These are phyloP conservation scores for Apodemus agrarius DNA, from an alignment of 2,797 vertebrate species.

Conservation along the genomic window DNA sequence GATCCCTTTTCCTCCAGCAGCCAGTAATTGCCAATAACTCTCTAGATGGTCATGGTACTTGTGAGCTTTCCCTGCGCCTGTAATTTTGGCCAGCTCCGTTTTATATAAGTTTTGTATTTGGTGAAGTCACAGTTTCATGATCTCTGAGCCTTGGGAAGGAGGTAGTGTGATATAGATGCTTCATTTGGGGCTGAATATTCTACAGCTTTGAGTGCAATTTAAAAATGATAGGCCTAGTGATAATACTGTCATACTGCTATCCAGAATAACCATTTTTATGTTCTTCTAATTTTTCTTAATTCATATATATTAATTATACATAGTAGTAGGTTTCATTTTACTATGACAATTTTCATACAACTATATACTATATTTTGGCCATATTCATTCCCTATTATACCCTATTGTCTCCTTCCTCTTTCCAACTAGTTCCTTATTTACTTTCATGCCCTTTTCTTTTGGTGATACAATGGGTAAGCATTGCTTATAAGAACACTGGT, in stretches of 20 bases:
- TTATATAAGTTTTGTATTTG: background rate
- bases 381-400: background rate
- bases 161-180: background rate
- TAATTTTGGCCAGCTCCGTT: background rate
- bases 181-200: background rate
- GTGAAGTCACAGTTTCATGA: background rate
- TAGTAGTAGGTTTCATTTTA: background rate
- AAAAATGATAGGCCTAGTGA: background rate
- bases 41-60: background rate
- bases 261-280: background rate
- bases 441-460: background rate
- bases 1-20: background rate
- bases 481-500: background rate
- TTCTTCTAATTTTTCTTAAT: background rate
- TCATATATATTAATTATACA: background rate
- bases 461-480: background rate
- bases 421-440: background rate
- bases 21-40: background rate
- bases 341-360: background rate
- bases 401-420: background rate
- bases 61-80: background rate
- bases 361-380: background rate
- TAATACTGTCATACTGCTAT: conserved; percentile 1
- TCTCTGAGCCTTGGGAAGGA: background rate
- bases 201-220: background rate